Conservation (phyloP, 2,797 vertebrate species). For the Muscicapa comitata region DNA sequence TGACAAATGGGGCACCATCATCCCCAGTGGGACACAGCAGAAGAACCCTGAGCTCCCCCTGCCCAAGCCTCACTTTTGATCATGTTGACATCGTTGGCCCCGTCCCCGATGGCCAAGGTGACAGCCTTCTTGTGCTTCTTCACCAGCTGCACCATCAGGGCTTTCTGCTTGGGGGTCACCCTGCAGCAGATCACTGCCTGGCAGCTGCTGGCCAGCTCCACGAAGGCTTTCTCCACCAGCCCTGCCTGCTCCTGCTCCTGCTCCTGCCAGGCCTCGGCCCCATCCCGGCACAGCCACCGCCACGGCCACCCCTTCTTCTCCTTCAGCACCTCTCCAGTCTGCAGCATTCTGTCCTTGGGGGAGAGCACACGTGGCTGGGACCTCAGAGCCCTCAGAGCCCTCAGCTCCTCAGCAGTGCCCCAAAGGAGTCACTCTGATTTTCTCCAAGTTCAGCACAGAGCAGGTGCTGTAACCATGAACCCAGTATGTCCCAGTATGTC, state of each 20-base stretch:
- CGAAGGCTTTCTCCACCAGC: slow-evolving; percentile 74
- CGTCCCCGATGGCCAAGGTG: slow-evolving; percentile 90
- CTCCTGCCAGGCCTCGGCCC: fast-evolving
- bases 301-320: not conserved
- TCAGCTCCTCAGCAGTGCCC: not conserved
- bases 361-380: not conserved
- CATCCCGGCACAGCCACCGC: not conserved
- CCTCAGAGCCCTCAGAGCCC: not conserved
- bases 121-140: slow-evolving; percentile 81
- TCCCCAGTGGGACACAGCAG: fast-evolving
- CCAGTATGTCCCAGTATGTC: not conserved
- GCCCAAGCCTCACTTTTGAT: slow-evolving; percentile 87
- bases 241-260: not conserved
- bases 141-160: slow-evolving; percentile 83
- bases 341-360: slow-evolving; percentile 55
- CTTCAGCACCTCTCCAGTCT: not conserved
- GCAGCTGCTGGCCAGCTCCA: slow-evolving; percentile 83
- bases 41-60: fast-evolving
- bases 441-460: fast-evolving
- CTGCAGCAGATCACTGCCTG: slow-evolving; percentile 92
- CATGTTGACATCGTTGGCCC: slow-evolving; percentile 96
- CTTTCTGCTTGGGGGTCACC: slow-evolving; percentile 92
- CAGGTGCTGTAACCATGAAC: not conserved
- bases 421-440: not conserved
- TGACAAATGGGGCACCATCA: not conserved